Conservation (phyloP, 1,140 invertebrate species). For the Caenorhabditis brenneri region DNA sequence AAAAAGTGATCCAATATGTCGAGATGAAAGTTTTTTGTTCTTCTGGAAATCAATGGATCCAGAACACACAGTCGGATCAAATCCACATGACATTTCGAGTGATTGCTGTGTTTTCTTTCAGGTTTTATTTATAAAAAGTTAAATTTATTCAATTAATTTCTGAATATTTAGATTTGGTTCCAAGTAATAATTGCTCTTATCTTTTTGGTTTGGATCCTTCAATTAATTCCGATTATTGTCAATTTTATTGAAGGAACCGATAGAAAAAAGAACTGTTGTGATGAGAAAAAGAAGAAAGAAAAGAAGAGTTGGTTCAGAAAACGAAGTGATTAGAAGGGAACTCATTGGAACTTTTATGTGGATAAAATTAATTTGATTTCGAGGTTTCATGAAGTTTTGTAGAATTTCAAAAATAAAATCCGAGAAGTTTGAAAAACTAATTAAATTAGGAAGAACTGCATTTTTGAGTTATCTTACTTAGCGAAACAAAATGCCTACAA, state of each 20-base stretch:
- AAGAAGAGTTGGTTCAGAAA: neutral
- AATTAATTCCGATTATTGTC: neutral
- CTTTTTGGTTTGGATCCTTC: neutral
- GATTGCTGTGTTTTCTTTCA: neutral
- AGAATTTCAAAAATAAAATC: too few relatives aligned
- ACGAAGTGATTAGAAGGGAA: neutral
- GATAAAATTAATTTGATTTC: too few relatives aligned
- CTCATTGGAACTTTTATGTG: neutral
- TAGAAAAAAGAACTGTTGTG: slow-evolving; percentile 1
- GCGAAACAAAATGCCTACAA: too few relatives aligned
- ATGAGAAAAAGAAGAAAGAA: neutral
- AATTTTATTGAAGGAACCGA: slow-evolving; percentile 28
- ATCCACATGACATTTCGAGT: neutral
- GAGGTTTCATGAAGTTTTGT: too few relatives aligned
- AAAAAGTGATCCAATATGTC: slow-evolving; percentile 34
- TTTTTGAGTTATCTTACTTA: too few relatives aligned
- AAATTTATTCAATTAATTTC: too few relatives aligned
- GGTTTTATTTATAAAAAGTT: neutral
- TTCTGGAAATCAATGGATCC: neutral
- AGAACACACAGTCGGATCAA: neutral
- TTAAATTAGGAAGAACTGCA: too few relatives aligned
- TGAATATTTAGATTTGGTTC: neutral
- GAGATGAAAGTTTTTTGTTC: slow-evolving; percentile 5
- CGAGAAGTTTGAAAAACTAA: too few relatives aligned
- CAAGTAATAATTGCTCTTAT: neutral